Conservation (phyloP, 1,140 invertebrate species). For the Eriocheir sinensis region DNA sequence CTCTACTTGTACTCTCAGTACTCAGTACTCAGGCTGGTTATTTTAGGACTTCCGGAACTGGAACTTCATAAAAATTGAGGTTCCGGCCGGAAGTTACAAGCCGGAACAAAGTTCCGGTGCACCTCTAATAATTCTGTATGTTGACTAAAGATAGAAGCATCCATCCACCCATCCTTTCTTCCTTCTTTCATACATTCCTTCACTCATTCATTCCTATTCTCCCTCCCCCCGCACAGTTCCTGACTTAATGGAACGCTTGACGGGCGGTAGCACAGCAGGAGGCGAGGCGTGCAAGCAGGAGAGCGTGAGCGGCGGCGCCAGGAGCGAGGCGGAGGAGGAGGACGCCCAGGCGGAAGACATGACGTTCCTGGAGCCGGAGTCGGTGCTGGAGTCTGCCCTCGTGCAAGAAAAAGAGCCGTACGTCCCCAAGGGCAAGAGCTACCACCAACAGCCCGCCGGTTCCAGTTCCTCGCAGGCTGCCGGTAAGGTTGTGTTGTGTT, state of each 20-base stretch:
- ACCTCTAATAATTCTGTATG: no score
- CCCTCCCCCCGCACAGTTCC: not conserved
- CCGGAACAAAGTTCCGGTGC: no score
- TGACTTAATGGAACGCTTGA: not conserved
- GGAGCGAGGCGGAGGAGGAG: no score
- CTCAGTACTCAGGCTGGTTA: no score
- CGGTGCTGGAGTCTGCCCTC: not conserved
- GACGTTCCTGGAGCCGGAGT: not conserved
- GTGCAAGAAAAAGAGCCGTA: not conserved
- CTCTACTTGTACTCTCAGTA: no score
- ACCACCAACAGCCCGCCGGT: not conserved
- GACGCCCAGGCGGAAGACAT: not conserved
- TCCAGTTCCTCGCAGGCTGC: not conserved
- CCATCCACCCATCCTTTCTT: no score
- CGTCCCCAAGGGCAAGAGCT: not conserved
- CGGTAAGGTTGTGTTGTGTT: not conserved
- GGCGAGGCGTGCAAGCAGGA: not conserved
- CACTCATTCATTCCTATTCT: no score
- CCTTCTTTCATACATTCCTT: no score
- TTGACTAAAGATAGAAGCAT: no score
- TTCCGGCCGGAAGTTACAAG: no score
- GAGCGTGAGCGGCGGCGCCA: not conserved
- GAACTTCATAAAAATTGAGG: no score
- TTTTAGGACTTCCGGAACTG: no score
- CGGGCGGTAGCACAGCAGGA: not conserved